Evolutionary conservation across 2,797 vertebrate species (phyloP), one percentile per base, ranked within the genome.

Genomic region (Oreochromis grahami): DNA sequence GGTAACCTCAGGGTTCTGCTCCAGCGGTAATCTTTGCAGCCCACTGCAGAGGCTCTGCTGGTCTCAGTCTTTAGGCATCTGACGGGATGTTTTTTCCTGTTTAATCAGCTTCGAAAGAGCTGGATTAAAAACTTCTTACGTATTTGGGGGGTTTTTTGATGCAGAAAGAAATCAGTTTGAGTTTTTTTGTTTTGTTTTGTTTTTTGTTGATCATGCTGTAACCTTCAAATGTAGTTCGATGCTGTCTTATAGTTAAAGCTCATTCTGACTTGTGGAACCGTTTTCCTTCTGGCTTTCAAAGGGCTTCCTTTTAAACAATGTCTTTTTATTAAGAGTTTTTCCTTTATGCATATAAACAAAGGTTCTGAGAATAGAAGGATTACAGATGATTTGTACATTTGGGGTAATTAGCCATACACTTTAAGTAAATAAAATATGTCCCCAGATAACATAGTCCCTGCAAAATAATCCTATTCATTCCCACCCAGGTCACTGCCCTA

Each of bases 41-140:
- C 60, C 65, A 79, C 55, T 84, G 80, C 48, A 85, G 32, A 83
- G 48, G 63, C 76, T 56, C 38, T 51, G 72, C 76, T 87, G 81
- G 50, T 86, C 76, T 88, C 52, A 77, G 58, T 81, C 78, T 86
- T 81, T 7, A 52, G 43, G 84, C 48, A 38, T 87, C 81, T 79
- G 13, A 29, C n/a, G n/a, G 68, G 65, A 77, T 63, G 38, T 78
- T 78, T 82, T 85, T 79, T 63, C 53, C 74, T 65, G 2, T 52
- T 56, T 70, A 51, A 60, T 76, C 36, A 77, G 72, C 76, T 72
- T n/a, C 76, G 36, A 51, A 24, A 32, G 41, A 80, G 55, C 51
- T 78, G 26, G 50, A 83, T 58, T 58, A 36, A 76, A 68, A 76
- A 36, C 24, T 26, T 72, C 7, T 29, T 84, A 15, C 13, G 5